phyloP scores from a whole-genome alignment of 2,113 vertebrate species.

The Panthera uncia region DNA sequence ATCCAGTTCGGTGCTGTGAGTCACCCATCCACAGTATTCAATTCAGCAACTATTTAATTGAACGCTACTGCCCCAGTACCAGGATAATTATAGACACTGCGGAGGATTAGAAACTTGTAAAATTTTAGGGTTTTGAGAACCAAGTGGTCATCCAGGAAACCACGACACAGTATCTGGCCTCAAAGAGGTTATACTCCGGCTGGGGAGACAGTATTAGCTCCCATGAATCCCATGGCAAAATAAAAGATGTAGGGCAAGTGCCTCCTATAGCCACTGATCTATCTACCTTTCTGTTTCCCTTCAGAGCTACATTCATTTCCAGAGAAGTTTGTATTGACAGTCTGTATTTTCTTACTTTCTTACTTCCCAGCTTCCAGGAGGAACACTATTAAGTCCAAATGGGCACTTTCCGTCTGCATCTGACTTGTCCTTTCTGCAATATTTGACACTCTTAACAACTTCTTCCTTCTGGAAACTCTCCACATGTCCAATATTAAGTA shows the following conservation, averaged over 20 bases:
- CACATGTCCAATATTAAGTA: background rate
- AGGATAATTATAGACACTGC: constrained; percentile 70
- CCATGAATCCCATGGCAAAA: background rate
- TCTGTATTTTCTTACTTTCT: background rate
- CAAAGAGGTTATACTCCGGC: background rate
- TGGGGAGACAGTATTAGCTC: constrained; percentile 5
- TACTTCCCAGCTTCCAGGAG: background rate
- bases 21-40: constrained; percentile 61
- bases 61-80: constrained; percentile 55
- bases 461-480: background rate
- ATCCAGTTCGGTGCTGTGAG: constrained; percentile 55
- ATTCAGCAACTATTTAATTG: constrained; percentile 66
- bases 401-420: background rate
- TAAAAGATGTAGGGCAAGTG: background rate
- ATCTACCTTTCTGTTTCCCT: background rate
- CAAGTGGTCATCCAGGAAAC: constrained; percentile 74
- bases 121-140: constrained; percentile 59
- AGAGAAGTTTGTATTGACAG: background rate
- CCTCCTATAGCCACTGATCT: background rate
- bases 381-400: background rate
- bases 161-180: constrained; percentile 52
- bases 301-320: background rate
- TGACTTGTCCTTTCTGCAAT: background rate
- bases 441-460: background rate
- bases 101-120: constrained; percentile 71